Conservation (phyloP, 2,888 invertebrate genomes). For the Orthosia gothica region DNA sequence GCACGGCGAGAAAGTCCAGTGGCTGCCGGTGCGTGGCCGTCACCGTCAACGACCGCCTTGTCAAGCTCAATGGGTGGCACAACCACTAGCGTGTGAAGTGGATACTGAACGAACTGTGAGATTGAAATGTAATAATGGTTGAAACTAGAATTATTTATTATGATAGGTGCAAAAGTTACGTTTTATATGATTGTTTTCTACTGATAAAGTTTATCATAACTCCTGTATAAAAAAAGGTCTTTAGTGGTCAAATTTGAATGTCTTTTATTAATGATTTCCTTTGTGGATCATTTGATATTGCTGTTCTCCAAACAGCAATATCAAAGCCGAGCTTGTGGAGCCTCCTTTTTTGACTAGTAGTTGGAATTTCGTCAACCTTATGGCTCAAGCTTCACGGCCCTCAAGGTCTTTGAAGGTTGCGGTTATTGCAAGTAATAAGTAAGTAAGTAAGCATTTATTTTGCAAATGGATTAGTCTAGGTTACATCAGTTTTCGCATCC, state of each 20-base stretch:
- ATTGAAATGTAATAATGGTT: background rate
- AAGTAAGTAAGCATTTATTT: no score
- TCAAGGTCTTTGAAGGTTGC: background rate
- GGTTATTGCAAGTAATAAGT: background rate
- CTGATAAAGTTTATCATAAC: conserved; percentile 1
- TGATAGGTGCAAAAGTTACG: conserved; percentile 10
- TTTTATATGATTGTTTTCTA: conserved; percentile 24
- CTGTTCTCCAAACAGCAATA: no score
- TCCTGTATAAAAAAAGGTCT: background rate
- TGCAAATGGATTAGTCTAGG: no score
- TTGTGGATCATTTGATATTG: conserved; percentile 4
- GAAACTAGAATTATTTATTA: background rate
- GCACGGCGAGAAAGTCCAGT: conserved; percentile 79
- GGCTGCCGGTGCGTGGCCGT: conserved; percentile 84
- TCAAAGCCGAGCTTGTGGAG: no score
- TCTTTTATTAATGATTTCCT: background rate
- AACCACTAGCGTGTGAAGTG: conserved; percentile 73
- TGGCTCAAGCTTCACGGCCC: background rate
- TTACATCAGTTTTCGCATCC: no score
- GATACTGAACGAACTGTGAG: background rate
- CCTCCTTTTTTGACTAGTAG: conserved; percentile 18
- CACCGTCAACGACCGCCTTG: conserved; percentile 81
- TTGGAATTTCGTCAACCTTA: background rate
- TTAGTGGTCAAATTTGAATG: conserved; percentile 9
- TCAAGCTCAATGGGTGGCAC: conserved; percentile 86